Percentiles rank a stretch among this genome's conserved stretches.
Evolutionary conservation across 2,113 vertebrate species (phyloP).

Genomic region (Myotis brandtii): DNA sequence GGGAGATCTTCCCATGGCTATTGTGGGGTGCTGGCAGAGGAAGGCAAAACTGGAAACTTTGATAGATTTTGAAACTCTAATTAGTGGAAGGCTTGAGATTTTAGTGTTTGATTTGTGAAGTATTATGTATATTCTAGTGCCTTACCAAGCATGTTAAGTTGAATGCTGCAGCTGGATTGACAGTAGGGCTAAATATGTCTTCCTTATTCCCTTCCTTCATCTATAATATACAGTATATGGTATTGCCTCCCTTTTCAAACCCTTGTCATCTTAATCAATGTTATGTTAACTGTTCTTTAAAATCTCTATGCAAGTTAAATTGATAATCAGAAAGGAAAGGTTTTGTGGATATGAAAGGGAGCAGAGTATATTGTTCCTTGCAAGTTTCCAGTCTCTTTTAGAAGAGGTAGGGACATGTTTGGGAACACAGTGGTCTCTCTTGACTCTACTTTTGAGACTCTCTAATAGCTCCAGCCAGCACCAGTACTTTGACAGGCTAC

Average conservation of each 20-base stretch:
- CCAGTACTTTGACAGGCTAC: background rate
- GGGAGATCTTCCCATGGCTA: background rate
- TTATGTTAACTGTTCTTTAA: background rate
- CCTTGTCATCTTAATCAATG: background rate
- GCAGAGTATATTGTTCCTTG: background rate
- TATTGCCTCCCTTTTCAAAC: background rate
- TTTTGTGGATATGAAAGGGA: background rate
- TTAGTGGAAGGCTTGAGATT: background rate
- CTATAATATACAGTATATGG: background rate
- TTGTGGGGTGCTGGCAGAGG: background rate
- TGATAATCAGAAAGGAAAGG: background rate
- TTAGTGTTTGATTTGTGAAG: background rate
- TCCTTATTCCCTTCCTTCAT: background rate
- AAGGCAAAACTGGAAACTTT: background rate
- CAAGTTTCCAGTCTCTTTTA: background rate
- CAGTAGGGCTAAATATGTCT: background rate
- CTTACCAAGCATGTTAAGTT: background rate
- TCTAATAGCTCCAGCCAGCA: background rate
- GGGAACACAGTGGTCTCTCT: background rate
- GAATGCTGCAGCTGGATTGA: background rate
- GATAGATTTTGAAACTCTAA: background rate
- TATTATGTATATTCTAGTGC: background rate
- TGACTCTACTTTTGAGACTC: background rate
- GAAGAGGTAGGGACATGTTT: background rate
- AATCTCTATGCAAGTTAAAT: background rate